Evolutionary conservation across 2,113 vertebrate genomes (phyloP), one percentile per base, ranked within the genome.

Genomic region (Erinaceus europaeus): DNA sequence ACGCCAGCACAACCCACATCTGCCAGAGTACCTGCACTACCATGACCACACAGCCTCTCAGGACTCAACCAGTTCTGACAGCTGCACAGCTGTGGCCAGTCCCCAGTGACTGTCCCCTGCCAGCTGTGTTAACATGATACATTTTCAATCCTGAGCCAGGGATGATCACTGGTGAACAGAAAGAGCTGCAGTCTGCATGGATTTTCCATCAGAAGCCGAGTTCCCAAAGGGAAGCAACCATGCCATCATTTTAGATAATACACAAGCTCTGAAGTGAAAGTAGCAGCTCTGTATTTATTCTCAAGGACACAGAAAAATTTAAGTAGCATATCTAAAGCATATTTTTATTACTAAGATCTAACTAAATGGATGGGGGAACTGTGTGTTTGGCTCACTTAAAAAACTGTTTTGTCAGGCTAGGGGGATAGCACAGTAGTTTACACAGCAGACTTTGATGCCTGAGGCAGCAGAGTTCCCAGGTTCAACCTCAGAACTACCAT

Each of bases 261-360:
- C 11, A 79, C 9, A 65, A 85, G 73, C 9, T 81, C 55, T 42
- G 57, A 81, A 84, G 69, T 69, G n/a, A 91, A 77, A 72, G 57
- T 59, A 71, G 55, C 48, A 50, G 29, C 67, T 90, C 44, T 3
- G 32, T 55, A 64, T 64, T 57, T 44, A 64, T 88, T 86, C 73
- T 68, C 71, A 50, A 9, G 3, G n/a, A 44, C 34, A 52, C 44
- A 85, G n/a, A 34, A 85, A 73, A 92, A 52, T 25, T 57, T 14
- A 74, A n/a, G 50, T 69, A 76, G 10, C 32, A 44, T 11, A 59
- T 5, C 29, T 73, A 91, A 27, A 29, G 25, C 46, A 62, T 48
- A 27, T n/a, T 55, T 71, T 72, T 62, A 74, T 57, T 84, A 75
- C 38, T 75, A n/a, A n/a, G n/a, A n/a, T n/a, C n/a, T n/a, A n/a